A percentile compares a stretch with the other conserved stretches of the same genome.
These are phyloP conservation scores for Loriculus beryllinus DNA, from an alignment of 2,797 vertebrate species.

Conservation along the genomic window DNA sequence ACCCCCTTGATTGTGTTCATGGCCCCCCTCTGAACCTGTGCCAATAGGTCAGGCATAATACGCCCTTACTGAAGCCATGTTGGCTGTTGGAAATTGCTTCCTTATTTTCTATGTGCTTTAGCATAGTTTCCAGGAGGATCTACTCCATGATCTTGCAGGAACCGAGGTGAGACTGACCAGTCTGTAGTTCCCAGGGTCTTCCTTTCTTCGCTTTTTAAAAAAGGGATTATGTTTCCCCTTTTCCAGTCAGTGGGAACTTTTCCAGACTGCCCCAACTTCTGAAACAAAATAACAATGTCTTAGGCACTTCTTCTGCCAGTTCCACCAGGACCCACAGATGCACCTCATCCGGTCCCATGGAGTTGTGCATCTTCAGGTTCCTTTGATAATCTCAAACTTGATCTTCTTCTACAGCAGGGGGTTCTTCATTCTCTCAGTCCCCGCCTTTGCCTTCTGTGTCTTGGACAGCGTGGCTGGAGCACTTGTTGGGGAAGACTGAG, in stretches of 20 bases:
- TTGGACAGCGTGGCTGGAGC: not conserved
- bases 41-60: not conserved
- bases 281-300: not conserved
- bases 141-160: not conserved
- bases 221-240: not conserved
- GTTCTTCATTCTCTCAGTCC: not conserved
- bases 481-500: not conserved
- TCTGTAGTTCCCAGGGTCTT: not conserved
- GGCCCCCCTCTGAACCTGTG: not conserved
- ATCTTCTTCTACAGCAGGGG: not conserved
- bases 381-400: not conserved
- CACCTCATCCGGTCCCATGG: not conserved
- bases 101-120: not conserved
- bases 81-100: not conserved
- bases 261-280: not conserved
- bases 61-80: not conserved
- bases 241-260: not conserved
- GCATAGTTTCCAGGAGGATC: not conserved
- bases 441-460: not conserved
- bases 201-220: not conserved
- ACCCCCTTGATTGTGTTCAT: not conserved
- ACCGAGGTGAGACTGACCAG: not conserved
- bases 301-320: not conserved
- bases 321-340: not conserved
- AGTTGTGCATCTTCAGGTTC: not conserved